Conservation (phyloP, 2,113 vertebrate genomes). For the Notechis scutatus region DNA sequence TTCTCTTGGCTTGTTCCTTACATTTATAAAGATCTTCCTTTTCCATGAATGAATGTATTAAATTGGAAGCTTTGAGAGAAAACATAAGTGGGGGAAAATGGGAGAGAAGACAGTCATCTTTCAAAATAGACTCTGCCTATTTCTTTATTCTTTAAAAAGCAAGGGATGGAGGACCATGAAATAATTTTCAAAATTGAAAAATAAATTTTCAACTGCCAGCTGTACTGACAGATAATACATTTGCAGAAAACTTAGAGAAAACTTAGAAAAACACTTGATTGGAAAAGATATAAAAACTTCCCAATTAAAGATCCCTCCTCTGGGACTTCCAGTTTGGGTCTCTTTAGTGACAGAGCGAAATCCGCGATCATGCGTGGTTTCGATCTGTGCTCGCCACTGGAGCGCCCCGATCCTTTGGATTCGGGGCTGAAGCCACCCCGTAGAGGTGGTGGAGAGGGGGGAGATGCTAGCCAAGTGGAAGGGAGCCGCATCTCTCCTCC, state of each 20-base stretch:
- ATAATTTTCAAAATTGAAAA: background rate
- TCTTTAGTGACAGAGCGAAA: too few relatives aligned
- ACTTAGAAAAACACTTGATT: background rate
- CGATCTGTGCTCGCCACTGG: too few relatives aligned
- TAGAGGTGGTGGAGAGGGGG: too few relatives aligned
- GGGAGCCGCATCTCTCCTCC: too few relatives aligned
- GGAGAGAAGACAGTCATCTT: background rate
- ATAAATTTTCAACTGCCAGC: background rate
- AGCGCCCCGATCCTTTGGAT: too few relatives aligned
- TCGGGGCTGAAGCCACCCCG: too few relatives aligned
- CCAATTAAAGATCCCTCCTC: background rate
- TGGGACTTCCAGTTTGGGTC: too few relatives aligned
- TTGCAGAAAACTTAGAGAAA: background rate
- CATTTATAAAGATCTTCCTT: background rate
- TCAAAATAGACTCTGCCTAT: background rate
- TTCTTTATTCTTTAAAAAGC: background rate
- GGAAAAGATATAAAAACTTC: background rate
- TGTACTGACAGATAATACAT: background rate
- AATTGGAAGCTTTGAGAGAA: background rate
- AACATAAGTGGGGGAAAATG: background rate
- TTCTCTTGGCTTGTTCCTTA: background rate
- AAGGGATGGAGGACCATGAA: background rate
- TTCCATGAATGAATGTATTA: background rate
- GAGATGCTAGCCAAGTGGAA: too few relatives aligned
- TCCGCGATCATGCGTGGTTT: too few relatives aligned